Evolutionary conservation across 2,113 vertebrate species (phyloP).

Genomic region (Callionymus lyra): DNA sequence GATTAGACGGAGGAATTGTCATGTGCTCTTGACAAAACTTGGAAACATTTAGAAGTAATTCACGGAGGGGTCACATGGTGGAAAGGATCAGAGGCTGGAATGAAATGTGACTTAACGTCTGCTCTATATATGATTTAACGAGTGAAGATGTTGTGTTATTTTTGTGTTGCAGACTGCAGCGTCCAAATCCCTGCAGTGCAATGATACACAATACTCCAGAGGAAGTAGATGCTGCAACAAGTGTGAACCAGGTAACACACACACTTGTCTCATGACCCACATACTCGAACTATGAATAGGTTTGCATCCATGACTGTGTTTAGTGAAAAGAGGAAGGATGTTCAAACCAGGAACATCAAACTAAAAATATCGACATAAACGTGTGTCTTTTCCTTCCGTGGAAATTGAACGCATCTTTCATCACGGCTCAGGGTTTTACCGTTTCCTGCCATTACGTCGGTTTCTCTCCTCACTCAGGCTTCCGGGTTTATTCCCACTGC

Average conservation of each 20-base stretch:
- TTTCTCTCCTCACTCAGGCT: constrained; percentile 56
- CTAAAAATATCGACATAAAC: constrained; percentile 1
- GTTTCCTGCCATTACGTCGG: neutral
- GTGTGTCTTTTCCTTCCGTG: constrained; percentile 10
- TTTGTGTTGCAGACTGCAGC: constrained; percentile 39
- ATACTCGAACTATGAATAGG: no score
- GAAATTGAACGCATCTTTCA: neutral
- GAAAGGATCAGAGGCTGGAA: neutral
- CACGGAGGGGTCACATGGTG: constrained; percentile 16
- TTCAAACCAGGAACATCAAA: constrained; percentile 25
- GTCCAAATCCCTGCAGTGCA: constrained; percentile 45
- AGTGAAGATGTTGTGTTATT: neutral
- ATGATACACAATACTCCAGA: constrained; percentile 41
- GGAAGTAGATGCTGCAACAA: constrained; percentile 54
- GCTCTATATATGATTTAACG: neutral
- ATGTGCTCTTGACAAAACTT: constrained; percentile 39
- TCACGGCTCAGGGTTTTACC: constrained; percentile 2
- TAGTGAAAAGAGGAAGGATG: constrained; percentile 37
- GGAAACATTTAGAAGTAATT: constrained; percentile 47
- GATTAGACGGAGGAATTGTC: constrained; percentile 18
- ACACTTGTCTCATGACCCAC: no score
- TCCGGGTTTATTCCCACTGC: constrained; percentile 69
- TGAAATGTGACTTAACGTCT: neutral
- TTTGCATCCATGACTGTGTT: constrained; percentile 26
- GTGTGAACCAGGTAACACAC: constrained; percentile 62